A percentile compares a stretch with the other conserved stretches of the same genome.
phyloP scores from a whole-genome alignment of 30 jellyfish, hydroid and myxozoan genomes.

The Rhopilema esculentum region DNA sequence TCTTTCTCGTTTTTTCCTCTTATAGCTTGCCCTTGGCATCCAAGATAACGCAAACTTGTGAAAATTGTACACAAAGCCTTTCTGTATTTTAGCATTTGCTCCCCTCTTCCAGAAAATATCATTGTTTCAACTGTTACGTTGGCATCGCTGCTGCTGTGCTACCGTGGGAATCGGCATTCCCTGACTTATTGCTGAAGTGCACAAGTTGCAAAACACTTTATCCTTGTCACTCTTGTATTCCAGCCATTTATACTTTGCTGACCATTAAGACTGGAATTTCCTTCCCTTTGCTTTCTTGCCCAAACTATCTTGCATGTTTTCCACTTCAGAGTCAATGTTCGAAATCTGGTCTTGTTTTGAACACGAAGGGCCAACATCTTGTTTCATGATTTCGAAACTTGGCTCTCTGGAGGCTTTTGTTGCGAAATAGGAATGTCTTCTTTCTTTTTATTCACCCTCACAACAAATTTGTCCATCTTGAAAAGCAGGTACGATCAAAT shows the following conservation, averaged over 20 bases:
- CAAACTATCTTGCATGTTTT: conserved; percentile 13
- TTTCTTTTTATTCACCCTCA: conserved; percentile 30
- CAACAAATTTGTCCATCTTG: conserved; percentile 33
- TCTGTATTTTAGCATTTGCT: conserved; percentile 11
- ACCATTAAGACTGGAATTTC: too few species aligned
- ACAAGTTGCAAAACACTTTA: background rate
- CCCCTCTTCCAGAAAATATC: conserved; percentile 18
- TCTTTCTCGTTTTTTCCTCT: too few species aligned
- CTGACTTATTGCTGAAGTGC: too few species aligned
- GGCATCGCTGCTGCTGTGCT: conserved; percentile 29
- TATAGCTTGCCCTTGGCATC: too few species aligned
- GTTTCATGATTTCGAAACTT: conserved; percentile 12
- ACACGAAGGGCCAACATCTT: background rate
- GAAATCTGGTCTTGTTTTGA: background rate
- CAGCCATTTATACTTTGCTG: conserved; percentile 11
- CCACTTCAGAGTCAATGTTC: background rate
- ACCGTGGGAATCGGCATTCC: too few species aligned
- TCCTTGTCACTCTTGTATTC: conserved; percentile 16
- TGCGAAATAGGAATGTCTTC: conserved; percentile 28
- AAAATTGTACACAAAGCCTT: background rate
- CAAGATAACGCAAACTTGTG: too few species aligned
- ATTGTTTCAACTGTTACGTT: conserved; percentile 14
- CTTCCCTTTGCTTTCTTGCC: conserved; percentile 14
- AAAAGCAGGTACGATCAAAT: conserved; percentile 41
- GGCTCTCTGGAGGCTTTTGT: conserved; percentile 21